These are phyloP conservation scores for Leptobrachium ailaonicum DNA, from an alignment of 2,113 vertebrate species.

Conservation along the genomic window DNA sequence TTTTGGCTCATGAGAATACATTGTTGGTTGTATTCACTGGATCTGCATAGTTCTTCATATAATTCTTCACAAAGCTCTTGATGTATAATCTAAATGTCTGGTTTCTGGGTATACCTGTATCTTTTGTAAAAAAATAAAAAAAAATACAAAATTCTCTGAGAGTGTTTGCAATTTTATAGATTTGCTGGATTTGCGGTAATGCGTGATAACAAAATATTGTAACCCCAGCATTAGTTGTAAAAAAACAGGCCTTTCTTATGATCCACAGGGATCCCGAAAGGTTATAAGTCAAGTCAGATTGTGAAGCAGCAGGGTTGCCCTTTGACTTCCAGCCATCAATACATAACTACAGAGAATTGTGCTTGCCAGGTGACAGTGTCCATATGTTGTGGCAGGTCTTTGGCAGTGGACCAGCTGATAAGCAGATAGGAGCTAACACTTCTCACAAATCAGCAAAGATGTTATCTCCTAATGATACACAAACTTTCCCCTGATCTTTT, in stretches of 20 bases:
- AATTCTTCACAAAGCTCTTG: too few relatives aligned
- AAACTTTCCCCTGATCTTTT: not conserved
- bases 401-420: not conserved
- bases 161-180: too few relatives aligned
- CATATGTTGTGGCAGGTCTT: not conserved
- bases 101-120: too few relatives aligned
- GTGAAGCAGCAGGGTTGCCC: not conserved
- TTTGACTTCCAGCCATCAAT: not conserved
- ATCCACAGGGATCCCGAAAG: not conserved
- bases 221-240: not conserved
- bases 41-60: too few relatives aligned
- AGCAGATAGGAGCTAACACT: not conserved
- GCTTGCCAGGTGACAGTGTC: slow-evolving; percentile 5
- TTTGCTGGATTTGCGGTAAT: too few relatives aligned
- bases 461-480: slow-evolving; percentile 4
- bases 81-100: too few relatives aligned
- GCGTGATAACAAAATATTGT: not conserved
- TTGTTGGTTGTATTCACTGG: too few relatives aligned
- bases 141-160: too few relatives aligned
- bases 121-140: too few relatives aligned
- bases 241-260: not conserved
- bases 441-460: not conserved
- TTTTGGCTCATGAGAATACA: too few relatives aligned
- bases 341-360: not conserved
- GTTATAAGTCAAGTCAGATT: slow-evolving; percentile 10